phyloP scores from a whole-genome alignment of 2,797 vertebrate species.

The Rhincodon typus region DNA sequence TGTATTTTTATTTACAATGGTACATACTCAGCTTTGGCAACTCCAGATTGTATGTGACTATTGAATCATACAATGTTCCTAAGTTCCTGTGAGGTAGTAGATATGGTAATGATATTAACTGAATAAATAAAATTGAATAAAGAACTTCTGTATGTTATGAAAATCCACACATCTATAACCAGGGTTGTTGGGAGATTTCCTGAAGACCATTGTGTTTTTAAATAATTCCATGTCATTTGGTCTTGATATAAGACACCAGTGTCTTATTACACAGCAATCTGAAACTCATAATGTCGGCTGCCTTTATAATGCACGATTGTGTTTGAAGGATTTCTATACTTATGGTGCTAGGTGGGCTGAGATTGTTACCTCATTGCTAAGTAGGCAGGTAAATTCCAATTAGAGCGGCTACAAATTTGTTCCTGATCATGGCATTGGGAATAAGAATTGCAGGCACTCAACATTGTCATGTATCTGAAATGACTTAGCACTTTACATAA shows the following conservation, averaged over 20 bases:
- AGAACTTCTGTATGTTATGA: background rate
- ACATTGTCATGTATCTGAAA: background rate
- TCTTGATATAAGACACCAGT: background rate
- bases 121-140: background rate
- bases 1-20: background rate
- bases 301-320: background rate
- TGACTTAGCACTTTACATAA: background rate
- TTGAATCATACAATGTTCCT: background rate
- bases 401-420: background rate
- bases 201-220: background rate
- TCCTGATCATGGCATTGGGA: background rate
- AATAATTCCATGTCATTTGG: background rate
- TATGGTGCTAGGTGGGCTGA: background rate
- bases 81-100: background rate
- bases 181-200: background rate
- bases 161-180: background rate
- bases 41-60: constrained; percentile 1
- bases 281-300: background rate
- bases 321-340: background rate
- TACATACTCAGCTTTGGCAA: background rate
- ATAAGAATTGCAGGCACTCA: background rate
- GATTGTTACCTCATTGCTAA: background rate
- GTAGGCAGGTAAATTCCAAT: background rate
- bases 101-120: background rate
- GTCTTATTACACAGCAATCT: background rate